Evolutionary conservation across 1,140 invertebrate species (phyloP), one percentile per base, ranked within the genome.

Genomic region (Oreohelix idahoensis): DNA sequence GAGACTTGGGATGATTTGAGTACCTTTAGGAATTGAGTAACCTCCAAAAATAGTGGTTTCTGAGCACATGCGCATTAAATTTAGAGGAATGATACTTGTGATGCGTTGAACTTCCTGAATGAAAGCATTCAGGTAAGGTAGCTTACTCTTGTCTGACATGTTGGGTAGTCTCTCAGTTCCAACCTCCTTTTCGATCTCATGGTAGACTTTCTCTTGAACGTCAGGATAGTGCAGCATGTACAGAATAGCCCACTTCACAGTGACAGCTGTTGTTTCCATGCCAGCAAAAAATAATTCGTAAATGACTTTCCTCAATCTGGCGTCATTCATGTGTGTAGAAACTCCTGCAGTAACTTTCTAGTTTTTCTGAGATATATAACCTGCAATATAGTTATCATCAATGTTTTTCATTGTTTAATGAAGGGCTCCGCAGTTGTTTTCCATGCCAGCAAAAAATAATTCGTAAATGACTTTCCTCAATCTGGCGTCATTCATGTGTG

Each of bases 251-350:
- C 97, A 99, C 36, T 95, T 94, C 15, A 98, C 89, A 0, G 97
- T 96, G 0, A 95, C 95, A 39, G 97, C 92, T 0, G 96, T 96
- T 0, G 97, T 98, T 89, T 98, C 97, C 29, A 96, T 94, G 0
- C 97, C 96, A 36, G 97, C 97, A 0, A 97, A 96, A 88, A 97
- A 97, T 81, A 98, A 93, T 92, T 98, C 97, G 35, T 75, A 38
- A 23, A 90, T 83, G n/a, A 73, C 63, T 53, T 42, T 23, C 20
- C 39, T 58, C 10, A 88, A 71, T 17, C 87, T 66, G 36, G 5
- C 39, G 8, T 74, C 38, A 42, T 74, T 36, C 71, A 74, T 38
- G 45, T 8, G 8, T 8, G 45, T 49, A 11, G 45, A 17, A 11
- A 11, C 45, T 49, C 45, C 45, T 11, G 45, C 8, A 11, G 8